Conservation (phyloP, 2,113 vertebrate genomes). For the Notothenia coriiceps region DNA sequence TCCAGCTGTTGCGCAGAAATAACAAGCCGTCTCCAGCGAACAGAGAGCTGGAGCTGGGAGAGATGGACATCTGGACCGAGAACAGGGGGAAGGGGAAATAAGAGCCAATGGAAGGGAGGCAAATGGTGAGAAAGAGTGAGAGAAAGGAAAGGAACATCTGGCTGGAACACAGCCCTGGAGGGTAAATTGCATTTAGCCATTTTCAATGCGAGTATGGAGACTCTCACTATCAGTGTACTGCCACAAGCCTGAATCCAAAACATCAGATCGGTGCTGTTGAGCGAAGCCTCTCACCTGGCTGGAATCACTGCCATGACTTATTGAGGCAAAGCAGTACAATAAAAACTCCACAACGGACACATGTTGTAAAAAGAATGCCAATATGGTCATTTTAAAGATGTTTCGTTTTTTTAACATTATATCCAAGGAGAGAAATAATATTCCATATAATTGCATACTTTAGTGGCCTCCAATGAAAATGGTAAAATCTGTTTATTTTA, state of each 20-base stretch:
- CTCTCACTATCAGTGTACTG: background rate
- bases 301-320: background rate
- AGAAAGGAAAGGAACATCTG: constrained; percentile 61
- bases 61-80: constrained; percentile 67
- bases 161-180: constrained; percentile 47
- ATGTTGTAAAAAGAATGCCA: background rate
- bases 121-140: constrained; percentile 26
- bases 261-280: background rate
- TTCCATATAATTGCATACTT: background rate
- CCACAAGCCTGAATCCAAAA: constrained; percentile 7
- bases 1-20: constrained; percentile 30
- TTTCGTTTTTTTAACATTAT: background rate
- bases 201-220: constrained; percentile 39
- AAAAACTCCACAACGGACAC: background rate
- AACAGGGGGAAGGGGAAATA: background rate
- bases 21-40: constrained; percentile 45
- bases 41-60: constrained; percentile 41
- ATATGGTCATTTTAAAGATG: background rate
- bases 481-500: no score
- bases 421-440: background rate
- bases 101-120: constrained; percentile 4
- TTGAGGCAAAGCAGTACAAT: background rate
- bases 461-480: no score
- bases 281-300: constrained; percentile 11
- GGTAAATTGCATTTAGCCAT: constrained; percentile 34